These are phyloP conservation scores for Danio aesculapii DNA, from an alignment of 2,797 vertebrate species.

Conservation along the genomic window DNA sequence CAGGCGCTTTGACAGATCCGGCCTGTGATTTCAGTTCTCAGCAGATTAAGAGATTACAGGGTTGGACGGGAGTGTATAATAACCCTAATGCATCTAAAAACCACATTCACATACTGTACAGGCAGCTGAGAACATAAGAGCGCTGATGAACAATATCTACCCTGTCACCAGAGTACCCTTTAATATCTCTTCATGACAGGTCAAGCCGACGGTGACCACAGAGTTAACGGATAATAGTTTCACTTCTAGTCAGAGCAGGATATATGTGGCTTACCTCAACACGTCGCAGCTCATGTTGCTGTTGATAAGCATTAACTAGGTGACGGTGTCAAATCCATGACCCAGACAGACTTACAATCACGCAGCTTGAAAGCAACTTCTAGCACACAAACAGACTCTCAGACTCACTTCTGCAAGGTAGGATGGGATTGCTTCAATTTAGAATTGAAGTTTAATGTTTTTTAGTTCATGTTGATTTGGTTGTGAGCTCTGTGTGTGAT, in stretches of 20 bases:
- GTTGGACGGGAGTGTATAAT: slow-evolving; percentile 71
- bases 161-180: slow-evolving; percentile 8
- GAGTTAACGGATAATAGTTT: slow-evolving; percentile 12
- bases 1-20: slow-evolving; percentile 76
- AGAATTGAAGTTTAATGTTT: no score
- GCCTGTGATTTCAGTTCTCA: slow-evolving; percentile 79
- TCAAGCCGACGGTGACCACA: neutral
- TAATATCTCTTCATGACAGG: slow-evolving; percentile 11
- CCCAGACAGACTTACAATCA: slow-evolving; percentile 12
- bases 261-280: neutral
- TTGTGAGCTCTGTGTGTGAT: no score
- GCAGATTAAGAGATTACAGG: slow-evolving; percentile 83
- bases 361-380: neutral
- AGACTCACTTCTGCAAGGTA: neutral
- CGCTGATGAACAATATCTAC: slow-evolving; percentile 26
- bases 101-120: neutral
- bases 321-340: slow-evolving; percentile 44
- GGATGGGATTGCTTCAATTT: neutral
- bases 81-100: slow-evolving; percentile 72
- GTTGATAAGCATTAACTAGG: slow-evolving; percentile 37
- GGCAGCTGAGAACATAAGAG: slow-evolving; percentile 26
- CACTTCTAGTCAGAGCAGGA: neutral
- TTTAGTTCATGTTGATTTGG: no score
- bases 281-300: slow-evolving; percentile 12
- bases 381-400: neutral